These are phyloP conservation scores for Lepilemur septentrionalis DNA, from an alignment of 2,797 vertebrate species.

Conservation along the genomic window DNA sequence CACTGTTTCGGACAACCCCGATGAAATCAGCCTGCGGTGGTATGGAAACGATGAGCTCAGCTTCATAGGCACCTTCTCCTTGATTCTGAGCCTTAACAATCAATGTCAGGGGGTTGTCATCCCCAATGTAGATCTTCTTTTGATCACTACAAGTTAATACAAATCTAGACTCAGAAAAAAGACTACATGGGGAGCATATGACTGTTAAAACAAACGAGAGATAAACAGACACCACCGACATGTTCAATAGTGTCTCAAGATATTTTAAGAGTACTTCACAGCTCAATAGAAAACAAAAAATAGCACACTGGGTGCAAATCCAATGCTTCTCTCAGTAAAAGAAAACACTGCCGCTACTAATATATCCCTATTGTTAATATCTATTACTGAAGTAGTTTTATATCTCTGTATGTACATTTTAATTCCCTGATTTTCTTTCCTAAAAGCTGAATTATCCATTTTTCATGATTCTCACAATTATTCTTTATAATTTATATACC, in stretches of 20 bases:
- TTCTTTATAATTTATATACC: neutral
- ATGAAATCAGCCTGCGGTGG: constrained; percentile 96
- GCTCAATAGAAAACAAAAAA: neutral
- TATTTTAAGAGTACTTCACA: neutral
- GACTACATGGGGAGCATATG: neutral
- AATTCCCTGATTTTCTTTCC: neutral
- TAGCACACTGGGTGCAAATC: neutral
- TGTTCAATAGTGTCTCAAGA: neutral
- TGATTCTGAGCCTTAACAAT: constrained; percentile 91
- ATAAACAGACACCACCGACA: neutral
- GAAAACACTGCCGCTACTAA: neutral
- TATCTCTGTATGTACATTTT: neutral
- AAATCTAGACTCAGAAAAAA: constrained; percentile 1
- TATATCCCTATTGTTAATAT: neutral
- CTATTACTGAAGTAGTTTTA: neutral
- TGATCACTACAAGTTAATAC: constrained; percentile 87
- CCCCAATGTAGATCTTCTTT: constrained; percentile 94
- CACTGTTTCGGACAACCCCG: constrained; percentile 91
- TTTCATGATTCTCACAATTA: neutral
- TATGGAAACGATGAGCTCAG: constrained; percentile 91
- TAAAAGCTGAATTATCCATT: neutral
- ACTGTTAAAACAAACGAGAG: neutral
- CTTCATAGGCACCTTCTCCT: constrained; percentile 97
- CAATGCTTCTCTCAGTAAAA: neutral
- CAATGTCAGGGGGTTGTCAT: constrained; percentile 95